Evolutionary conservation across 2,888 invertebrate genomes (phyloP).

Genomic region (Tetragonula carbonaria): DNA sequence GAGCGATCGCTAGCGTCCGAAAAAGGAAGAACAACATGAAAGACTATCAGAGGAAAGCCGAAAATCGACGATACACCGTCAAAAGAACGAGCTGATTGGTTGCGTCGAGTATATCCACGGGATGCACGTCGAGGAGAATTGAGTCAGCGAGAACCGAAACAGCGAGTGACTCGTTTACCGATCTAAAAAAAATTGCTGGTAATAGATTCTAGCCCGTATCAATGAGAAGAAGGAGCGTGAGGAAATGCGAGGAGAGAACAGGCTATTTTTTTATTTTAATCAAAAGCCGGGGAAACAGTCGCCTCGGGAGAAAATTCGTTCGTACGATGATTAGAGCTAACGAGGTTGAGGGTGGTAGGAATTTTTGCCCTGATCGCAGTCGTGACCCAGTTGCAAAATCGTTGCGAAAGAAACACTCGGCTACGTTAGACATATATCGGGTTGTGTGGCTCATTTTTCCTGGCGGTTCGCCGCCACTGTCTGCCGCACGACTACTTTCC

Average conservation of each 20-base stretch:
- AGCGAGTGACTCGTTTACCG: conserved; percentile 54
- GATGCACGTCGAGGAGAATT: conserved; percentile 28
- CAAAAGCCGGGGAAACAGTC: conserved; percentile 64
- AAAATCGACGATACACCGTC: background rate
- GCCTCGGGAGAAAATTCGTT: conserved; percentile 34
- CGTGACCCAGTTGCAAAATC: conserved; percentile 43
- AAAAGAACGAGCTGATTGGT: background rate
- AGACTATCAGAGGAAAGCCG: background rate
- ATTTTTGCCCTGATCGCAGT: conserved; percentile 41
- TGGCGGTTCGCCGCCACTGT: conserved; percentile 14
- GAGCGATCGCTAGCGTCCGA: conserved; percentile 42
- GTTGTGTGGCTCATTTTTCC: conserved; percentile 54
- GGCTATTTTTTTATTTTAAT: conserved; percentile 77
- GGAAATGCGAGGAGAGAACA: conserved; percentile 59
- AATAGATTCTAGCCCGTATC: conserved; percentile 63
- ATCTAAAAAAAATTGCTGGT: conserved; percentile 67
- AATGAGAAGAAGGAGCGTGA: conserved; percentile 27
- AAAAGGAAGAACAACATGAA: background rate
- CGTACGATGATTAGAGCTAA: conserved; percentile 17
- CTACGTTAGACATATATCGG: conserved; percentile 35
- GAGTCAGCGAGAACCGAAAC: background rate
- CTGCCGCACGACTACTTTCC: conserved; percentile 33
- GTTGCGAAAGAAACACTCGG: conserved; percentile 33
- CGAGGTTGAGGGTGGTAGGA: background rate
- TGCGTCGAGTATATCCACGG: background rate